A percentile compares a stretch with the other conserved stretches of the same genome.
Conservation (phyloP, 2,888 invertebrate species). For the Anaspis maculata region DNA sequence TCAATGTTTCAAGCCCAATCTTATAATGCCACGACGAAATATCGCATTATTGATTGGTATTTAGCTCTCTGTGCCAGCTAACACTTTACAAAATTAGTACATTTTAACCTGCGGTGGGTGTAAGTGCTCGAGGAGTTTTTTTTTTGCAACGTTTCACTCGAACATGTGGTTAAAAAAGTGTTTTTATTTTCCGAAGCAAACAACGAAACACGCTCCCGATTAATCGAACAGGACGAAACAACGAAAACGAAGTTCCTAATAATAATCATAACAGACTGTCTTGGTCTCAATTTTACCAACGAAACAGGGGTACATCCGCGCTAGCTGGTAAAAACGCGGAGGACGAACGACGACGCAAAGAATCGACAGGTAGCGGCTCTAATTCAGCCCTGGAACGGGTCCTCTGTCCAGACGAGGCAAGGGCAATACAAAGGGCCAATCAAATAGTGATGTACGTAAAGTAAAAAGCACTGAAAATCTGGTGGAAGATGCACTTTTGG, state of each 20-base stretch:
- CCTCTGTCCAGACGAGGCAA: constrained; percentile 63
- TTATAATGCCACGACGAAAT: too few relatives aligned
- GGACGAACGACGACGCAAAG: constrained; percentile 39
- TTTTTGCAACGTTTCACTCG: too few relatives aligned
- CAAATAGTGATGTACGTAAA: constrained; percentile 78
- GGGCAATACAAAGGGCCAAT: constrained; percentile 77
- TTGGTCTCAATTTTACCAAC: constrained; percentile 49
- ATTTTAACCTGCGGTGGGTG: too few relatives aligned
- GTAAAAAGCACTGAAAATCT: constrained; percentile 1
- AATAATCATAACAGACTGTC: constrained; percentile 49
- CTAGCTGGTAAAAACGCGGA: constrained; percentile 31
- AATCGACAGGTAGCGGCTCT: constrained; percentile 34
- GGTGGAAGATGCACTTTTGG: too few relatives aligned
- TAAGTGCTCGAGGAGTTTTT: too few relatives aligned
- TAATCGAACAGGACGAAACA: constrained; percentile 38
- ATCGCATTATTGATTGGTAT: too few relatives aligned
- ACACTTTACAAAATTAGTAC: too few relatives aligned
- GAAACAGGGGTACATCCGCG: constrained; percentile 20
- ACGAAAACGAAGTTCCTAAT: constrained; percentile 43
- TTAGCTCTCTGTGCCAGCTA: too few relatives aligned
- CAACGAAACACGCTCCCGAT: constrained; percentile 38
- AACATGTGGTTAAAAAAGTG: too few relatives aligned
- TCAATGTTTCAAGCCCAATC: too few relatives aligned
- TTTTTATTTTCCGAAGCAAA: too few relatives aligned
- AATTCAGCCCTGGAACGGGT: constrained; percentile 50